Conservation (phyloP, 2,888 invertebrate species). For the Synanthedon formicaeformis region DNA sequence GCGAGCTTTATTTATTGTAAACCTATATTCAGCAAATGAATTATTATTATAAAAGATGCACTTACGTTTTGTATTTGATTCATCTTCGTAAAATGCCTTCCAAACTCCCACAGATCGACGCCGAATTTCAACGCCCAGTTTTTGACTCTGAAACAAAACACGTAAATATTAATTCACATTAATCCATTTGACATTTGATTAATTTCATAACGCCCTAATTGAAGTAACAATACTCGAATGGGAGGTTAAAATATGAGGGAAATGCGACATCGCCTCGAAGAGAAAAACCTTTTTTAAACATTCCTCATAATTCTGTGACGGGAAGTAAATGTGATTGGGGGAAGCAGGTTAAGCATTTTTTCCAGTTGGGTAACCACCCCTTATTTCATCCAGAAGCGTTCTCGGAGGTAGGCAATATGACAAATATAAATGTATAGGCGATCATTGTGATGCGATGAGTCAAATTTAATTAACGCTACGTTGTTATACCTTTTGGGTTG, state of each 20-base stretch:
- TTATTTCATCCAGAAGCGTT: slow-evolving; percentile 37
- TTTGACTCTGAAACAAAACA: slow-evolving; percentile 80
- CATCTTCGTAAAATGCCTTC: slow-evolving; percentile 88
- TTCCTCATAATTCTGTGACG: slow-evolving; percentile 40
- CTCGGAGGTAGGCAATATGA: slow-evolving; percentile 23
- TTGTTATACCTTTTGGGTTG: slow-evolving; percentile 20
- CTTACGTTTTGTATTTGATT: slow-evolving; percentile 88
- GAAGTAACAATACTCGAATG: slow-evolving; percentile 12
- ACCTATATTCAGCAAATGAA: no score
- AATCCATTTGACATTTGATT: not conserved
- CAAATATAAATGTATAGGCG: slow-evolving; percentile 26
- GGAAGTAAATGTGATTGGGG: slow-evolving; percentile 50
- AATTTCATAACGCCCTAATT: slow-evolving; percentile 2
- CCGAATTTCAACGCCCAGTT: slow-evolving; percentile 94
- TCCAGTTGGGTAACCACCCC: slow-evolving; percentile 44
- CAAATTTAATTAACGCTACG: slow-evolving; percentile 39
- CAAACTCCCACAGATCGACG: slow-evolving; percentile 90
- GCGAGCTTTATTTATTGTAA: no score
- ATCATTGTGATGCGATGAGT: slow-evolving; percentile 33
- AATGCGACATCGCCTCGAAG: slow-evolving; percentile 11
- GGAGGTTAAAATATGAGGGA: slow-evolving; percentile 11
- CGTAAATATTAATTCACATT: not conserved
- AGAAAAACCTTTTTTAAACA: slow-evolving; percentile 25
- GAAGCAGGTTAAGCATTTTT: slow-evolving; percentile 54
- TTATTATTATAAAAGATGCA: slow-evolving; percentile 14